These are phyloP conservation scores for Limnephilus lunatus DNA, from an alignment of 2,888 invertebrate genomes.

Conservation along the genomic window DNA sequence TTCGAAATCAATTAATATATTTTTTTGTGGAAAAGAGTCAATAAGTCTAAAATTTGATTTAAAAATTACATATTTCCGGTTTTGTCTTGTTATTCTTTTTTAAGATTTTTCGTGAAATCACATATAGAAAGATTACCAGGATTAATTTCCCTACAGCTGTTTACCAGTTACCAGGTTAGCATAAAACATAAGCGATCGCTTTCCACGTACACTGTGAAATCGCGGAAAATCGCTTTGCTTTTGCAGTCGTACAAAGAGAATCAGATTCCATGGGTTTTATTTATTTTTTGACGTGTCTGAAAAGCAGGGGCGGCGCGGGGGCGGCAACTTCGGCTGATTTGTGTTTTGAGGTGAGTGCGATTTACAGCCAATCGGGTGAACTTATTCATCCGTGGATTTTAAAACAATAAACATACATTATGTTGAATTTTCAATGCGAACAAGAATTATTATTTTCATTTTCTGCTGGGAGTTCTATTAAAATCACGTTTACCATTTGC, in stretches of 20 bases:
- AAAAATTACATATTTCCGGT: no score
- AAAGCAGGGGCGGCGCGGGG: slow-evolving; percentile 57
- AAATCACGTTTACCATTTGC: neutral
- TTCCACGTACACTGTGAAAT: slow-evolving; percentile 27
- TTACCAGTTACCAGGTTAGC: neutral
- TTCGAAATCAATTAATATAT: no score
- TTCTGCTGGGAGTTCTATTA: neutral
- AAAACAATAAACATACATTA: slow-evolving; percentile 47
- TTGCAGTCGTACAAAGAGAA: slow-evolving; percentile 58
- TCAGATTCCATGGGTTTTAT: slow-evolving; percentile 65
- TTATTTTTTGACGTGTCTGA: slow-evolving; percentile 65
- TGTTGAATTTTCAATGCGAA: slow-evolving; percentile 24
- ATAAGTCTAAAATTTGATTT: no score
- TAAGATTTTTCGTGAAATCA: no score
- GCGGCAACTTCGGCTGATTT: slow-evolving; percentile 60
- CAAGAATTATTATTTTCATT: neutral
- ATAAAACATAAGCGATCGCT: slow-evolving; percentile 2
- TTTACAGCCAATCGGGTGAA: slow-evolving; percentile 57
- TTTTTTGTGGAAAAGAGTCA: no score
- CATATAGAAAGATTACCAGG: neutral
- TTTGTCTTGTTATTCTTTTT: no score
- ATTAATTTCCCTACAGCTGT: neutral
- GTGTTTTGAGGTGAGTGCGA: slow-evolving; percentile 63
- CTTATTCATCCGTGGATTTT: slow-evolving; percentile 51
- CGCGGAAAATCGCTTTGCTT: slow-evolving; percentile 52